phyloP scores from a whole-genome alignment of 2,797 vertebrate species.

The Emydoidea blandingii region DNA sequence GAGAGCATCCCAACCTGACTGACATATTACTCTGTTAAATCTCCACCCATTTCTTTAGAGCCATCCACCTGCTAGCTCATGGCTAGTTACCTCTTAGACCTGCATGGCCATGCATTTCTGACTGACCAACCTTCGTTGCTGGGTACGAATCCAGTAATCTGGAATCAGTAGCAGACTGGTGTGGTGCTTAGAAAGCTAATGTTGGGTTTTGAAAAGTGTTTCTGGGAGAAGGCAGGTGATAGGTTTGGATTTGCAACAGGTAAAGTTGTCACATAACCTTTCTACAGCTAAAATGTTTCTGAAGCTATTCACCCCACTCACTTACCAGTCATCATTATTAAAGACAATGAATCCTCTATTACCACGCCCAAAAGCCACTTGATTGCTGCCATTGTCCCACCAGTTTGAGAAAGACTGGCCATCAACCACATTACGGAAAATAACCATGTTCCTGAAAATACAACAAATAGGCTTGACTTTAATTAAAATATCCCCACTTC shows the following conservation, averaged over 20 bases:
- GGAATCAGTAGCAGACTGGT: not conserved
- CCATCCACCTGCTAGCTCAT: not conserved
- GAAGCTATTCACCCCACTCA: not conserved
- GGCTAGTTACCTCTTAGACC: not conserved
- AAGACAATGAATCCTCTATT: slow-evolving; percentile 92
- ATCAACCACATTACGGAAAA: slow-evolving; percentile 91
- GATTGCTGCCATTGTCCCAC: slow-evolving; percentile 95
- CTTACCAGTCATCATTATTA: slow-evolving; percentile 95
- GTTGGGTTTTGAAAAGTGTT: not conserved
- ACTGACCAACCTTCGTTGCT: not conserved
- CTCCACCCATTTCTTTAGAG: not conserved
- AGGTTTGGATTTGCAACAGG: not conserved
- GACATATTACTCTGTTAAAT: not conserved
- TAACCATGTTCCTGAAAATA: slow-evolving; percentile 91
- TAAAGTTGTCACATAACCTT: not conserved
- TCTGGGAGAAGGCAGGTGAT: not conserved
- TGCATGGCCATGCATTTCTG: not conserved
- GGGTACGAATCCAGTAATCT: not conserved
- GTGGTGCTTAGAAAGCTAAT: not conserved
- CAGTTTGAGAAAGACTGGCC: slow-evolving; percentile 90
- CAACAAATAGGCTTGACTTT: accelerated
- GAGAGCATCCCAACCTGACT: not conserved
- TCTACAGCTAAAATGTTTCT: not conserved
- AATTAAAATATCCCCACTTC: not conserved
- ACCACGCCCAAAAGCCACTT: slow-evolving; percentile 94